Conservation (phyloP, 2,888 invertebrate genomes). For the Catocala fraxini region DNA sequence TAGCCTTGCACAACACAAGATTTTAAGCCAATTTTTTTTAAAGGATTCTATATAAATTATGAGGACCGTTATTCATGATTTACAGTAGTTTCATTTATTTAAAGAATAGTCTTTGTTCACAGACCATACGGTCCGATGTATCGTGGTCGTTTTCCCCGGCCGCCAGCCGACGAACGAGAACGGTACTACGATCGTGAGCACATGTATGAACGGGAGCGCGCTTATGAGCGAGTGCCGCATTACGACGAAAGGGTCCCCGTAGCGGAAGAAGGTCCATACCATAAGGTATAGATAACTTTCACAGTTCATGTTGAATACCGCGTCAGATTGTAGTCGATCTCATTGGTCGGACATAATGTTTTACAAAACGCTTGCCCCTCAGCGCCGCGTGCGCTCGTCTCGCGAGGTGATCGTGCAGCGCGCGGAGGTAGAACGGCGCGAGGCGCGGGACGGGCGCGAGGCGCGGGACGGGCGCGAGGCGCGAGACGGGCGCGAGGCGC, state of each 20-base stretch:
- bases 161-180: slow-evolving; percentile 71
- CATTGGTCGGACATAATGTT: too few relatives aligned
- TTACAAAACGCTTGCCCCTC: not conserved
- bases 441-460: slow-evolving; percentile 53
- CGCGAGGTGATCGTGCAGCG: slow-evolving; percentile 92
- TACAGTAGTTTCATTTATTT: not conserved
- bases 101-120: not conserved
- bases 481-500: slow-evolving; percentile 23
- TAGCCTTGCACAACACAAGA: too few relatives aligned
- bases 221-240: slow-evolving; percentile 72
- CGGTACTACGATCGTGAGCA: slow-evolving; percentile 76
- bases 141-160: slow-evolving; percentile 69
- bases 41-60: too few relatives aligned
- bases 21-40: too few relatives aligned
- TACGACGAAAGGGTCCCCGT: slow-evolving; percentile 72
- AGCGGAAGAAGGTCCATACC: slow-evolving; percentile 71
- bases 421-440: slow-evolving; percentile 79
- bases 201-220: slow-evolving; percentile 71
- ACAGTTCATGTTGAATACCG: not conserved
- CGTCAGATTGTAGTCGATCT: too few relatives aligned
- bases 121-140: slow-evolving; percentile 73
- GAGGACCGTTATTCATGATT: too few relatives aligned
- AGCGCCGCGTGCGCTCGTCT: slow-evolving; percentile 87
- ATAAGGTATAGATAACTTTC: slow-evolving; percentile 64
- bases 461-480: slow-evolving; percentile 53